Conservation (phyloP, 2,797 vertebrate genomes). For the Anas georgica region DNA sequence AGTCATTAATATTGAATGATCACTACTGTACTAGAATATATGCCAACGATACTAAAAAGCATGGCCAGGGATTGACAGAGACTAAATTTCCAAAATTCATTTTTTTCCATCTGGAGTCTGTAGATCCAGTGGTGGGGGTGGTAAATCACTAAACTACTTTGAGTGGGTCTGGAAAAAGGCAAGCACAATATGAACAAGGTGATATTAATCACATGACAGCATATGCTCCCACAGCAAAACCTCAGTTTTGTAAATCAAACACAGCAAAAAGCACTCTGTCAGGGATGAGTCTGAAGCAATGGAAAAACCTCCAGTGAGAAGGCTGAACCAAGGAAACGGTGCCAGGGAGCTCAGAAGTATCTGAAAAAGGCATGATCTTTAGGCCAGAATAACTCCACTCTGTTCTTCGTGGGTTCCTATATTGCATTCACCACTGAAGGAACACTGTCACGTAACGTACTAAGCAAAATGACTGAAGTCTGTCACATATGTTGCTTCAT, state of each 20-base stretch:
- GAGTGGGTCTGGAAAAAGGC: not conserved
- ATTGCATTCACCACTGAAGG: not conserved
- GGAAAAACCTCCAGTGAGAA: not conserved
- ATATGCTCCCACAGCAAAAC: not conserved
- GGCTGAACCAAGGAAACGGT: not conserved
- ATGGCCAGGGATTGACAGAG: not conserved
- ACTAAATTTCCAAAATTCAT: not conserved
- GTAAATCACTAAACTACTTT: not conserved
- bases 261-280: not conserved
- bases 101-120: not conserved
- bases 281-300: not conserved
- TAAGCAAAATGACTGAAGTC: not conserved
- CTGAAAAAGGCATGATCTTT: not conserved
- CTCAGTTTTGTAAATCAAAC: not conserved
- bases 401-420: fast-evolving
- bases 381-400: not conserved
- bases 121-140: not conserved
- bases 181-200: not conserved
- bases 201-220: not conserved
- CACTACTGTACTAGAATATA: not conserved
- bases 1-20: not conserved
- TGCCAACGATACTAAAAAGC: not conserved
- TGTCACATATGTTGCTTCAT: not conserved
- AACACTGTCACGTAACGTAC: not conserved
- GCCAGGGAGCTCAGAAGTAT: not conserved